phyloP scores from a whole-genome alignment of 2,888 invertebrate genomes.

The Rhamphomyia laevipes region DNA sequence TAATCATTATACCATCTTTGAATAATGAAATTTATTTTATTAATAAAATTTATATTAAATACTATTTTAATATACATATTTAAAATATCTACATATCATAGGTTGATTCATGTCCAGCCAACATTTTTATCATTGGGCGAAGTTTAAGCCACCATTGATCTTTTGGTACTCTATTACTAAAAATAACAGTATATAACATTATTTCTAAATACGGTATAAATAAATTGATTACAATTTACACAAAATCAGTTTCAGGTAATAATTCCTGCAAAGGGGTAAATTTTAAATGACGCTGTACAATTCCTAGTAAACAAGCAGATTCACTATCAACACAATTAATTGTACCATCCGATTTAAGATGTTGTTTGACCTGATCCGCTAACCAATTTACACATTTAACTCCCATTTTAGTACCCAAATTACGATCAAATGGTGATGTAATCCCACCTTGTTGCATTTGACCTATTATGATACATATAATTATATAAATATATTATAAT shows the following conservation, averaged over 20 bases:
- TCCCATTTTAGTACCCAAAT: slow-evolving; percentile 92
- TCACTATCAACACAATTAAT: slow-evolving; percentile 47
- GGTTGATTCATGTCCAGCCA: slow-evolving; percentile 59
- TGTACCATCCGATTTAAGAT: slow-evolving; percentile 39
- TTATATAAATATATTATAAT: background rate
- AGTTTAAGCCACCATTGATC: slow-evolving; percentile 89
- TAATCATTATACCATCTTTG: too few relatives aligned
- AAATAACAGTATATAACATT: background rate
- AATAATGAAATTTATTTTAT: too few relatives aligned
- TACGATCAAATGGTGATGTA: slow-evolving; percentile 90
- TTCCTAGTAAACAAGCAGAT: slow-evolving; percentile 63
- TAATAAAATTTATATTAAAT: too few relatives aligned
- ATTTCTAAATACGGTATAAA: background rate
- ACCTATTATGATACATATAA: slow-evolving; percentile 24
- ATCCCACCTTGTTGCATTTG: slow-evolving; percentile 97
- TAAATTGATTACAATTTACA: slow-evolving; percentile 38
- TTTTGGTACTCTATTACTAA: slow-evolving; percentile 56
- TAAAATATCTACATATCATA: too few relatives aligned
- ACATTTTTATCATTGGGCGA: slow-evolving; percentile 73
- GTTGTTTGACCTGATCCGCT: slow-evolving; percentile 46
- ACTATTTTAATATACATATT: too few relatives aligned
- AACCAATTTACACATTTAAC: slow-evolving; percentile 84
- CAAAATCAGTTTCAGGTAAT: slow-evolving; percentile 63
- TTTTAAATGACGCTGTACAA: slow-evolving; percentile 63
- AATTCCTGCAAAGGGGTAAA: slow-evolving; percentile 64